These are phyloP conservation scores for Hydrotaea cyrtoneurina DNA, from an alignment of 2,888 invertebrate species.

Conservation along the genomic window DNA sequence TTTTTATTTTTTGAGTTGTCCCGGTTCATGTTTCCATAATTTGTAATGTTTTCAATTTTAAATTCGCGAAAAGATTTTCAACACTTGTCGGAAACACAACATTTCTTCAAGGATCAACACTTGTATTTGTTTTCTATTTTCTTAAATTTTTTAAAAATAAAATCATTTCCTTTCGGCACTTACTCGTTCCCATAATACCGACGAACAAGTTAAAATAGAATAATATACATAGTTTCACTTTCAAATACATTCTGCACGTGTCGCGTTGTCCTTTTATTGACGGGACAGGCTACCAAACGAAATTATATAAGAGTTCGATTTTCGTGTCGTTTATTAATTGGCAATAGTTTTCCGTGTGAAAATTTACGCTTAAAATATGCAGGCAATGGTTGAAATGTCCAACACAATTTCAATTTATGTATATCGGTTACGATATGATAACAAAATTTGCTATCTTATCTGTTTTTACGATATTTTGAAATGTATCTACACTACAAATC, in stretches of 20 bases:
- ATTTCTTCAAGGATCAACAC: no score
- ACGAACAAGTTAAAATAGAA: neutral
- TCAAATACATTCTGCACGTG: constrained; percentile 14
- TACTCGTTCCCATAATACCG: constrained; percentile 36
- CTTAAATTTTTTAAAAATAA: no score
- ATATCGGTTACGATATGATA: constrained; percentile 40
- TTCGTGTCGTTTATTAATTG: neutral
- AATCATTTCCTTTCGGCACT: constrained; percentile 25
- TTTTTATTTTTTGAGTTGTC: no score
- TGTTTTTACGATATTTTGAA: constrained; percentile 31
- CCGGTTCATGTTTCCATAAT: no score
- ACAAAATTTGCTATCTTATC: constrained; percentile 52
- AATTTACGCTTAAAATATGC: neutral
- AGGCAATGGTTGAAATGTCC: neutral
- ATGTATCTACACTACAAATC: constrained; percentile 21
- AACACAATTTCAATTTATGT: neutral
- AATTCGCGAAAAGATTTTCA: no score
- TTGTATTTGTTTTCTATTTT: no score
- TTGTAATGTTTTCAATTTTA: no score
- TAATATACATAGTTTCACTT: neutral
- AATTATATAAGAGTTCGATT: neutral
- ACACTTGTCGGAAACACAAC: no score
- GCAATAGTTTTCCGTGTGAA: neutral
- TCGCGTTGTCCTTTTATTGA: neutral
- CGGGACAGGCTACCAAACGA: neutral